Base-by-base conservation (phyloP, 2,888 invertebrate genomes). In the Oscheius sp. region DNA sequence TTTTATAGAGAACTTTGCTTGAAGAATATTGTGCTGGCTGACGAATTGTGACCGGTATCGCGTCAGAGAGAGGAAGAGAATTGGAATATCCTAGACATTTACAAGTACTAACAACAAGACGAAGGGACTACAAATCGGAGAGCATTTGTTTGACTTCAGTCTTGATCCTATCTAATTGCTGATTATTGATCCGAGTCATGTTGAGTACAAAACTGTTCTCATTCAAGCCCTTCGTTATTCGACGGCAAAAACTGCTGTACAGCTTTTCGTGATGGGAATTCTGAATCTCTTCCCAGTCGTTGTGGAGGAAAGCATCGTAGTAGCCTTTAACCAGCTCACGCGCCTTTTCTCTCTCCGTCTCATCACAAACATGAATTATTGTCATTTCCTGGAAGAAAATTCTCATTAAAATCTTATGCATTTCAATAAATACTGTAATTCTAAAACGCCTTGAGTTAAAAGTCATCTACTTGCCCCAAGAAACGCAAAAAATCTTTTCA, bases 181-280 rank as follows among this genome's bases (percentile, higher is more conserved):
- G 37, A 37, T 69, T 75, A 67, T 77, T 77, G 63, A 45, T 72
- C n/a, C 67, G 55, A 2, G 77, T 75, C 74, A 75, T 75, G 53
- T 77, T 75, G 3, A 72, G 34, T 1, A 71, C 71, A 45, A 66
- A 70, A 0, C 63, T 61, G 46, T 76, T 74, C 76, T 77, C 77
- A 52, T 77, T 58, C 23, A 72, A 68, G 6, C 70, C 72, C 17
- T 71, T 70, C 12, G 77, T 77, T 12, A 77, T 71, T 45, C 77
- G 34, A 25, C 75, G 23, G 31, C 77, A 77, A 42, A 77, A 77
- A 48, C 77, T 77, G 15, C 75, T 75, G 57, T 69, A 77, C 3
- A 77, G 63, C 5, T 70, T 71, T n/a, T 72, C 73, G 8, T 73
- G 70, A 39, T 67, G 69, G 31, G 67, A 63, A 23, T 72, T 57